phyloP scores from a whole-genome alignment of 2,888 invertebrate genomes.

The Thera obeliscata region DNA sequence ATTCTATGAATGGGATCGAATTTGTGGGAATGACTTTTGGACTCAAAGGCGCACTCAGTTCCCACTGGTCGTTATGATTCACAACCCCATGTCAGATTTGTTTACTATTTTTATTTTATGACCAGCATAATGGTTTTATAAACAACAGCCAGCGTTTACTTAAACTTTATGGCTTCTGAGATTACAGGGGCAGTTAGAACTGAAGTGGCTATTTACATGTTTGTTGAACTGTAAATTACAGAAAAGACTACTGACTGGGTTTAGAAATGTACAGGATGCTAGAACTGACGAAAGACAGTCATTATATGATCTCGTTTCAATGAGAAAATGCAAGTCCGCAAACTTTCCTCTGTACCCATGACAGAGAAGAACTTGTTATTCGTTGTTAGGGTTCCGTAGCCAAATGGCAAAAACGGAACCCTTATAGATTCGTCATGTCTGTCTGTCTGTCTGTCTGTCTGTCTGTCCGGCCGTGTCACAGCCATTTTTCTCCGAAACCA shows the following conservation, averaged over 20 bases:
- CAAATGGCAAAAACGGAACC: no score
- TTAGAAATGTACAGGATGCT: not conserved
- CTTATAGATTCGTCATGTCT: no score
- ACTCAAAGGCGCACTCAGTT: not conserved
- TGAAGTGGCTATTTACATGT: slow-evolving; percentile 37
- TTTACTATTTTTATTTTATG: slow-evolving; percentile 65
- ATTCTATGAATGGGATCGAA: not conserved
- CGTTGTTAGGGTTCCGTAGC: no score
- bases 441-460: no score
- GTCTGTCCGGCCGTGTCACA: no score
- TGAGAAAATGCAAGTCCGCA: slow-evolving; percentile 14
- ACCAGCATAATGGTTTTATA: slow-evolving; percentile 59
- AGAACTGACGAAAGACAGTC: not conserved
- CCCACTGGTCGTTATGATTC: slow-evolving; percentile 52
- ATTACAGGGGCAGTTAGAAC: slow-evolving; percentile 40
- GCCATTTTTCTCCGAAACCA: no score
- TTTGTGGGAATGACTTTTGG: not conserved
- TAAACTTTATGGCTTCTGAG: slow-evolving; percentile 43
- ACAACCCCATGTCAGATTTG: slow-evolving; percentile 55
- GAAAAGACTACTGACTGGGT: slow-evolving; percentile 16
- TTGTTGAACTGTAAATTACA: slow-evolving; percentile 32
- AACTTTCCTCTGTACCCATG: slow-evolving; percentile 12
- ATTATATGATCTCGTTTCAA: slow-evolving; percentile 2
- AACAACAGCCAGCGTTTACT: slow-evolving; percentile 49
- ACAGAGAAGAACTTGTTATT: slow-evolving; percentile 2